Base-by-base conservation (phyloP, 2,113 vertebrate genomes). In the Collichthys lucidus region DNA sequence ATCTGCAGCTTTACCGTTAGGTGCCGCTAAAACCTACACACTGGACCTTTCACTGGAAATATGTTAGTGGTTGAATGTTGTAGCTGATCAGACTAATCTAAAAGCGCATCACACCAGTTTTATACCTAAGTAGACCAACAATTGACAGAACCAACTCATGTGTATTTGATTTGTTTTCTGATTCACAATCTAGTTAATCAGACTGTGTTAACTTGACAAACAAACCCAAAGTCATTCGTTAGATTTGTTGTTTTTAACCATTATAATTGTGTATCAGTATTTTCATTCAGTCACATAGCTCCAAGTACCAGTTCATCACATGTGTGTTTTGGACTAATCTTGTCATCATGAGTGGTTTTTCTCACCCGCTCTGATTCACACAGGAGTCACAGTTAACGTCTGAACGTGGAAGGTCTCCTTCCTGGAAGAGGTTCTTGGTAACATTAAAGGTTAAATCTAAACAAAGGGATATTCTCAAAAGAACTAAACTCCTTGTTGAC, bases 321-420 rank as follows among this genome's bases (percentile, higher is more conserved):
- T 15, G 47, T 31, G 11, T 50, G 49, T 46, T 49, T 66, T 29
- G 46, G 16, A 19, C 16, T 31, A 1, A 49, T 20, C 46, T 20
- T 19, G 16, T 66, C 16, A 7, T 66, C 16, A 7, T 29, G 17
- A 59, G 55, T 19, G 20, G 29, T 42, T 77, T 61, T 8, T 42
- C 4, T 63, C 11, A 15, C 46, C 11, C 22, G 6, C 16, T 47
- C 17, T n/a, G 19, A 22, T 63, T 56, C 62, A 69, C 50, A 47
- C 74, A 50, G 53, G 61, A 60, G 44, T 53, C 67, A 26, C 35
- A 74, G 69, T 24, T 67, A 22, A 79, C 20, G 22, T 9, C 53
- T 67, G 55, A 53, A 55, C 26, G 55, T 47, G 4, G 46, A 35
- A 52, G 3, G 5, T 50, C 52, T 64, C 14, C 29, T 1, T 20